Evolutionary conservation across 2,888 invertebrate species (phyloP), one percentile per base, ranked within the genome.

Genomic region (Alviniconcha strummeri): DNA sequence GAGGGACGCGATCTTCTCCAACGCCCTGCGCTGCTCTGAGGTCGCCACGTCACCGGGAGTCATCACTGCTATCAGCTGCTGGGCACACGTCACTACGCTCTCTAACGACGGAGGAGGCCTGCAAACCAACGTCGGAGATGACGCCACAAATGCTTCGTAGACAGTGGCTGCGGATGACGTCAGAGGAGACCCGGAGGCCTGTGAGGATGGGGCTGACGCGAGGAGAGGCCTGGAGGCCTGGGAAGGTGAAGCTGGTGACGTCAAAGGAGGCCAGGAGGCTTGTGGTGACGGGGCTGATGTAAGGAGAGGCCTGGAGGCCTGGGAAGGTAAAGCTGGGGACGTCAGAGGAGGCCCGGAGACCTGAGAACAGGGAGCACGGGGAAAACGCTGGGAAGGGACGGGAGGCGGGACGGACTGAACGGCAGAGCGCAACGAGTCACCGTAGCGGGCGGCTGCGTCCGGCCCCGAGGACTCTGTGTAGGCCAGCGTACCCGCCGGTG

Each of bases 1-100:
- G 56, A 80, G 19, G 5, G 71, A 55, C 3, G 80, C 80, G 55
- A 80, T 71, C 19, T 71, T 72, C 9, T 71, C 72, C 80, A 81
- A 5, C 15, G 72, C 60, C 15, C 36, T 69, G 7, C 74, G 36
- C 72, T 81, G 81, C n/a, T 81, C 81, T 13, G 17, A 8, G 11
- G 74, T 60, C 19, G 71, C 81, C 15, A 19, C 52, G 52, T 74
- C 74, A 11, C 7, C 11, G 64, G 64, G 7, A 5, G 79, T 13
- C 17, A 79, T 8, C 3, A 67, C 67, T 5, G 64, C 67, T 52
- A n/a, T 52, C 54, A 79, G 67, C 57, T 67, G 67, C 52, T 67
- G 64, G 3, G 67, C 67, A 17, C 79, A 79, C 13, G 8, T 79
- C 54, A 67, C 67, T 52, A 79, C 67, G 7, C 9, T 9, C 36